These are phyloP conservation scores for Sciurus niger DNA, from an alignment of 2,113 vertebrate species.

Conservation along the genomic window DNA sequence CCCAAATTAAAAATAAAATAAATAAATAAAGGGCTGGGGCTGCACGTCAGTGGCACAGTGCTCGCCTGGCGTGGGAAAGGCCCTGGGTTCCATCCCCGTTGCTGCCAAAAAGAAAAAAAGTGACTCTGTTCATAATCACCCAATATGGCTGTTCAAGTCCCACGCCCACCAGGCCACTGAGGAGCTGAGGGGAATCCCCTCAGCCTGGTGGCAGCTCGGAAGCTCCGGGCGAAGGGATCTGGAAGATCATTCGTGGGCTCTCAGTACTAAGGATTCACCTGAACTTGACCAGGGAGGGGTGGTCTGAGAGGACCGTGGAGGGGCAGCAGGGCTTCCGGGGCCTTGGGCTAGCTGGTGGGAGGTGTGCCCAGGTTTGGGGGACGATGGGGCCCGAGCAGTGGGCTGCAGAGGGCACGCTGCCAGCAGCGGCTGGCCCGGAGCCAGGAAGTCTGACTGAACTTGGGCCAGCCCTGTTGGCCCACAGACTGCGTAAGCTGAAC, in stretches of 20 bases:
- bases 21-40: no score
- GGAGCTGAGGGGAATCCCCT: not conserved
- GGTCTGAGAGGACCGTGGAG: not conserved
- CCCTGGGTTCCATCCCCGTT: not conserved
- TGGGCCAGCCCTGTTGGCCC: slow-evolving; percentile 85
- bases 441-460: slow-evolving; percentile 84
- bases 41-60: not conserved
- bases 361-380: slow-evolving; percentile 68
- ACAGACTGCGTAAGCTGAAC: slow-evolving; percentile 83
- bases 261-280: not conserved
- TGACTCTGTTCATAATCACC: not conserved
- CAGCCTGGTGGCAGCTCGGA: not conserved
- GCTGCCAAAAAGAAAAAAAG: not conserved
- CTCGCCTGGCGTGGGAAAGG: not conserved
- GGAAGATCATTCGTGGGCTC: not conserved
- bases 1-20: no score
- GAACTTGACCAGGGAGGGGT: not conserved
- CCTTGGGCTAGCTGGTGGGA: not conserved
- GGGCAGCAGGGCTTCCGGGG: slow-evolving; percentile 7
- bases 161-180: not conserved
- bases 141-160: not conserved
- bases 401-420: slow-evolving; percentile 74
- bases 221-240: not conserved
- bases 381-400: slow-evolving; percentile 66
- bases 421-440: slow-evolving; percentile 71